Conservation (phyloP, 2,888 invertebrate species). For the Melanophora roralis region DNA sequence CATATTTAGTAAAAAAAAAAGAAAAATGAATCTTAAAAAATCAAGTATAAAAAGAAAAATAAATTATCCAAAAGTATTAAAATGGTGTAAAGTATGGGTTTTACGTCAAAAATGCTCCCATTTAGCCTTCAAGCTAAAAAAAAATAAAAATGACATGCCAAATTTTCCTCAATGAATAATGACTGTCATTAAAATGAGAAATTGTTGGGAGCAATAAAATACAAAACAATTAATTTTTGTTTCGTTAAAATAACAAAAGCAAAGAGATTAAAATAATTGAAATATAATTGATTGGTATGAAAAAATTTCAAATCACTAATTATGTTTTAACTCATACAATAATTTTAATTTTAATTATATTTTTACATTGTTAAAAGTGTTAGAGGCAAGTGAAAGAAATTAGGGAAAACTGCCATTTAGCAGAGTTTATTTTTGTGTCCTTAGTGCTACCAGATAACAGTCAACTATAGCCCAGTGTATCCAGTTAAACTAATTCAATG, state of each 20-base stretch:
- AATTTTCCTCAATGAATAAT: conserved; percentile 13
- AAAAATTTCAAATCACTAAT: not conserved
- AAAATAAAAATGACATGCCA: conserved; percentile 14
- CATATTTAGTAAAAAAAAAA: not conserved
- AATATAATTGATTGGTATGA: not conserved
- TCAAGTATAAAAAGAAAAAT: not conserved
- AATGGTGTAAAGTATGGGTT: not conserved
- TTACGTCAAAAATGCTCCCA: not conserved
- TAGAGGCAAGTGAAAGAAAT: no score
- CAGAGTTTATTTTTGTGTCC: no score
- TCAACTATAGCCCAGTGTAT: no score
- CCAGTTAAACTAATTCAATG: no score
- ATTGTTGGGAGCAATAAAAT: not conserved
- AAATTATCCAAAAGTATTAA: not conserved
- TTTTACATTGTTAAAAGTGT: no score
- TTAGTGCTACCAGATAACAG: no score
- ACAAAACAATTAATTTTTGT: not conserved
- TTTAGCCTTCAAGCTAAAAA: not conserved
- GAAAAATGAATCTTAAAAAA: not conserved
- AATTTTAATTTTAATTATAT: no score
- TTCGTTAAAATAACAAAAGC: not conserved
- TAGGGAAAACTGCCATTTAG: no score
- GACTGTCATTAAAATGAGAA: conserved; percentile 44
- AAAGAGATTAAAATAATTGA: conserved; percentile 10
- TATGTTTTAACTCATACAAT: not conserved